A percentile compares a stretch with the other conserved stretches of the same genome.
Conservation (phyloP, 2,797 vertebrate genomes). For the Neopelma chrysocephalum region DNA sequence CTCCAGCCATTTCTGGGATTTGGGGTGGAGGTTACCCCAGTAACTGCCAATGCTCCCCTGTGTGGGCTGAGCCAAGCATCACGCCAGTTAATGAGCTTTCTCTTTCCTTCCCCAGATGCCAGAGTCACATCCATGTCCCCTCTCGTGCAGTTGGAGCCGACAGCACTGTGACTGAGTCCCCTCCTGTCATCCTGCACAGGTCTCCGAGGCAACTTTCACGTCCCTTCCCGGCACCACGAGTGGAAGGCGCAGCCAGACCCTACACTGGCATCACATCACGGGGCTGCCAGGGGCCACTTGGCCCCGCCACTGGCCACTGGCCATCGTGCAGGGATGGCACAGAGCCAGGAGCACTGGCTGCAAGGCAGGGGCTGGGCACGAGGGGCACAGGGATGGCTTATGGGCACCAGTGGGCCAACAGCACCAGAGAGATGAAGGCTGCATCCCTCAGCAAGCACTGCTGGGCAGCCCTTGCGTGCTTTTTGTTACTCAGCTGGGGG, state of each 20-base stretch:
- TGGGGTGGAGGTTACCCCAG: fast-evolving
- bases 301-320: not conserved
- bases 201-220: not conserved
- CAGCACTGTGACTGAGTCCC: not conserved
- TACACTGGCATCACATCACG: fast-evolving
- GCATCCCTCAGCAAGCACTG: not conserved
- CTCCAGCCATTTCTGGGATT: not conserved
- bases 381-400: fast-evolving
- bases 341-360: not conserved
- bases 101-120: constrained; percentile 43
- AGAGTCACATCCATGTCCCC: not conserved
- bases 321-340: fast-evolving
- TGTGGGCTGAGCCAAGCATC: not conserved
- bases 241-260: not conserved
- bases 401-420: not conserved
- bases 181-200: not conserved
- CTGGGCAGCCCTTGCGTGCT: not conserved
- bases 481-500: not conserved
- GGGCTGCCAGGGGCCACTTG: not conserved
- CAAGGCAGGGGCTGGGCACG: not conserved
- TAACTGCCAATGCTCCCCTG: not conserved
- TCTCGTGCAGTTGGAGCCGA: not conserved
- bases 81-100: not conserved
- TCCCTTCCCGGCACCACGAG: not conserved
- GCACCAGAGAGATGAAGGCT: not conserved